Conservation (phyloP, 37 sponge, comb jelly and placozoan species). For the Hormiphora californensis region DNA sequence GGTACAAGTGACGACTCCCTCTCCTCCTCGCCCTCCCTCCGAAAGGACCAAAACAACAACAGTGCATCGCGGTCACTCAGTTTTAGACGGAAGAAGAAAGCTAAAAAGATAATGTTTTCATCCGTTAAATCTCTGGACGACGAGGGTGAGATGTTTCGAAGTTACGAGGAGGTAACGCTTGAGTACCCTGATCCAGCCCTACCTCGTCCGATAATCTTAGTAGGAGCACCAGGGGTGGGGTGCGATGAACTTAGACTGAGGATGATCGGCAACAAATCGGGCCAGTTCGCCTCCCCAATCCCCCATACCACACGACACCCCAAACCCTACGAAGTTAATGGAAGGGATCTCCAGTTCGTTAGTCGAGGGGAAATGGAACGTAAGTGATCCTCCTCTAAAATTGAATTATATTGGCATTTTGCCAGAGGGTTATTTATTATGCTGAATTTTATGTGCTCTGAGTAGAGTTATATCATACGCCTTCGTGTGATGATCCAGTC, state of each 20-base stretch:
- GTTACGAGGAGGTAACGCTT: slow-evolving; percentile 32
- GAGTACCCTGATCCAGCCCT: background rate
- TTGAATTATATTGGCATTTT: too few species aligned
- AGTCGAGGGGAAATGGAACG: slow-evolving; percentile 33
- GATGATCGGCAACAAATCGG: slow-evolving; percentile 50
- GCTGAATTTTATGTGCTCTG: too few species aligned
- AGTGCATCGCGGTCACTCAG: background rate
- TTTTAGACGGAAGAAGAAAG: slow-evolving; percentile 49
- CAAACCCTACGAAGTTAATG: slow-evolving; percentile 34
- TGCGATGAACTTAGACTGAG: slow-evolving; percentile 23
- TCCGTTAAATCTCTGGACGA: slow-evolving; percentile 35
- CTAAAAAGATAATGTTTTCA: slow-evolving; percentile 52
- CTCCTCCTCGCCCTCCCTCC: background rate
- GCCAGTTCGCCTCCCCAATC: slow-evolving; percentile 36
- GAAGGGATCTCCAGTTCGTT: slow-evolving; percentile 19
- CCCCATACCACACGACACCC: slow-evolving; percentile 28
- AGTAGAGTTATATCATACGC: too few species aligned
- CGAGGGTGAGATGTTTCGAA: background rate
- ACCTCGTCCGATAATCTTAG: slow-evolving; percentile 36
- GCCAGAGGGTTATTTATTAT: too few species aligned
- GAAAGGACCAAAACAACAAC: too few species aligned
- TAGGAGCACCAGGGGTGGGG: slow-evolving; percentile 51
- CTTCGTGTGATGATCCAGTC: too few species aligned
- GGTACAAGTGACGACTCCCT: slow-evolving; percentile 32
- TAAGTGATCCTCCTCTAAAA: too few species aligned